Evolutionary conservation across 2,113 vertebrate genomes (phyloP).

Genomic region (Grallaria varia): DNA sequence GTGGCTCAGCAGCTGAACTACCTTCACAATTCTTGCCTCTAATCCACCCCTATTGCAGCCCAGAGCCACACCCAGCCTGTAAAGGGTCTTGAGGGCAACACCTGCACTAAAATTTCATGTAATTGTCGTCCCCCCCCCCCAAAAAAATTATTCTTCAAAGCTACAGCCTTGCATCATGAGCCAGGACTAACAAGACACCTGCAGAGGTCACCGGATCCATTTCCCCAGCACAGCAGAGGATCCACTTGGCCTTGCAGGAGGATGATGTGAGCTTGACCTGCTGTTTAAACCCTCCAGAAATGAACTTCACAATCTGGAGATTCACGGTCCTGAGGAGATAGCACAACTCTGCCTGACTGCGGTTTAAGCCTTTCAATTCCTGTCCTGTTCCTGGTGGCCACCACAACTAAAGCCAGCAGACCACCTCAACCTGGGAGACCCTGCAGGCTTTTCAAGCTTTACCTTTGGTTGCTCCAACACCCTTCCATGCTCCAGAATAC

Average conservation of each 20-base stretch:
- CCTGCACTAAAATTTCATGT: background rate
- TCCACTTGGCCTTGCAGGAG: background rate
- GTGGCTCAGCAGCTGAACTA: background rate
- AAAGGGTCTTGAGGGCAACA: background rate
- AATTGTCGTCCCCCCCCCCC: background rate
- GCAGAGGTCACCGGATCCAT: background rate
- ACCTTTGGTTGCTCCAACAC: background rate
- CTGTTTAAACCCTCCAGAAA: background rate
- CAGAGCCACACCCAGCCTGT: background rate
- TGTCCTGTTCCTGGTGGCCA: background rate
- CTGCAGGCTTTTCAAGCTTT: background rate
- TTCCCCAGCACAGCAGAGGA: background rate
- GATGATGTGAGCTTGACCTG: background rate
- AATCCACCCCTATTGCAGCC: background rate
- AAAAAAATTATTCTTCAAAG: background rate
- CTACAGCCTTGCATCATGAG: background rate
- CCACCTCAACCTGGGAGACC: background rate
- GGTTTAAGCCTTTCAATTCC: background rate
- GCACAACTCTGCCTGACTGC: background rate
- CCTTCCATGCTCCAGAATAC: background rate
- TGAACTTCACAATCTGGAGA: background rate
- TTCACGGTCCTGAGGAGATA: background rate
- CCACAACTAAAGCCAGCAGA: background rate
- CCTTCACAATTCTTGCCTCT: rapidly evolving
- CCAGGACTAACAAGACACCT: background rate